phyloP scores from a whole-genome alignment of 2,888 invertebrate genomes.

The Odontocerum albicorne region DNA sequence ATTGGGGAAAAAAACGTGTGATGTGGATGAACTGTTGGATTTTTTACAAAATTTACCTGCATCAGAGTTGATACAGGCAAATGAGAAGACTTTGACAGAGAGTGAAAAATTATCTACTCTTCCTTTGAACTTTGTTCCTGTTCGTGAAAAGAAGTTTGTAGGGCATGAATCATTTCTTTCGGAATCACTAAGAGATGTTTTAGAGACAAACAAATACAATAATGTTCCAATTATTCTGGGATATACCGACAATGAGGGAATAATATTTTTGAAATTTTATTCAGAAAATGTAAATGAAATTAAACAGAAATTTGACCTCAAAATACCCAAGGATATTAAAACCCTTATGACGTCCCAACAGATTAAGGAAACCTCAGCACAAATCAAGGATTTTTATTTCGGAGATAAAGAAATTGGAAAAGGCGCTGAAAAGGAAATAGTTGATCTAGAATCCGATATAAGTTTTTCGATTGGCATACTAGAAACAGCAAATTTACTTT shows the following conservation, averaged over 20 bases:
- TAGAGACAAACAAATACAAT: constrained; percentile 44
- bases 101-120: constrained; percentile 40
- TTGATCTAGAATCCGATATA: constrained; percentile 18
- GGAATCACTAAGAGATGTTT: constrained; percentile 43
- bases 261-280: constrained; percentile 48
- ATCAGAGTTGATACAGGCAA: constrained; percentile 45
- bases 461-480: constrained; percentile 7
- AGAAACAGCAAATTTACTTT: constrained; percentile 8
- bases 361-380: constrained; percentile 42
- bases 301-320: constrained; percentile 41
- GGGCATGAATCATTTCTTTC: constrained; percentile 46
- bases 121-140: constrained; percentile 46
- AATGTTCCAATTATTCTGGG: constrained; percentile 50
- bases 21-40: constrained; percentile 45
- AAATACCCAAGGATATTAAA: constrained; percentile 53
- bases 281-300: constrained; percentile 41
- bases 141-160: constrained; percentile 47
- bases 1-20: constrained; percentile 49
- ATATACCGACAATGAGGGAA: constrained; percentile 52
- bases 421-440: constrained; percentile 29
- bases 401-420: constrained; percentile 40
- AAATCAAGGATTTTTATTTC: constrained; percentile 46
- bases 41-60: constrained; percentile 46
- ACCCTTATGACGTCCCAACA: constrained; percentile 42
- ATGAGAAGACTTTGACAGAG: constrained; percentile 42